These are phyloP conservation scores for Oscheius myriophilus DNA, from an alignment of 2,888 invertebrate genomes.

Conservation along the genomic window DNA sequence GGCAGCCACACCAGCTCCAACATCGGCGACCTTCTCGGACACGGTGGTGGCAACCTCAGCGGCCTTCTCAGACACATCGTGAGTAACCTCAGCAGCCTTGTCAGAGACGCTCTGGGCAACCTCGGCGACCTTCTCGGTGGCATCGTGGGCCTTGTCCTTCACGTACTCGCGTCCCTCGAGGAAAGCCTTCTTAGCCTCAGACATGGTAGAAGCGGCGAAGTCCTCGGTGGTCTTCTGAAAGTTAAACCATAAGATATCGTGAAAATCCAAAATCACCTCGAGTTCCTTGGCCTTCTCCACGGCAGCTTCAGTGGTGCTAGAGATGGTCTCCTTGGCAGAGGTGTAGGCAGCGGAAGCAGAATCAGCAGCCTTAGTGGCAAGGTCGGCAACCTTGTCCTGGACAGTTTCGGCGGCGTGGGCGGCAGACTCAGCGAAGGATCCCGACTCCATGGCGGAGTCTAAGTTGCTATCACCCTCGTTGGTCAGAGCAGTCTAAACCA, in stretches of 20 bases:
- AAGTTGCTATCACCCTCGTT: too few species aligned
- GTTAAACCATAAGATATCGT: background rate
- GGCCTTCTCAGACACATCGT: background rate
- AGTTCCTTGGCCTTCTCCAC: slow-evolving; percentile 10
- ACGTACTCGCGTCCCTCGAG: slow-evolving; percentile 29
- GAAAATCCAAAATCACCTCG: background rate
- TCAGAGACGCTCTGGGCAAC: slow-evolving; percentile 6
- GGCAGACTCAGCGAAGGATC: too few species aligned
- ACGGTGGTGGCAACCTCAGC: background rate
- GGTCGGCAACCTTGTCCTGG: too few species aligned
- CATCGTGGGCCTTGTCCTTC: slow-evolving; percentile 17
- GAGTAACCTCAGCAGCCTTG: slow-evolving; percentile 9
- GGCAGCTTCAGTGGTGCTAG: background rate
- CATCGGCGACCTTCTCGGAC: background rate
- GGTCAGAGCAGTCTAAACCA: too few species aligned
- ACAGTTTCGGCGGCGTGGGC: too few species aligned
- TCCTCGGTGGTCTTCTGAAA: slow-evolving; percentile 11
- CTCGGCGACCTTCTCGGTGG: slow-evolving; percentile 18
- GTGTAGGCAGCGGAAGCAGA: too few species aligned
- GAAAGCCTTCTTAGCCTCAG: slow-evolving; percentile 34
- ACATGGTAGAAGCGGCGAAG: slow-evolving; percentile 25
- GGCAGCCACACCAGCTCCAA: background rate
- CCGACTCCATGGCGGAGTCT: too few species aligned
- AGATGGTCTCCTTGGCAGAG: too few species aligned
- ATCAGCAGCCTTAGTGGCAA: too few species aligned